Conservation (phyloP, 2,113 vertebrate genomes). For the Tupaia chinensis region DNA sequence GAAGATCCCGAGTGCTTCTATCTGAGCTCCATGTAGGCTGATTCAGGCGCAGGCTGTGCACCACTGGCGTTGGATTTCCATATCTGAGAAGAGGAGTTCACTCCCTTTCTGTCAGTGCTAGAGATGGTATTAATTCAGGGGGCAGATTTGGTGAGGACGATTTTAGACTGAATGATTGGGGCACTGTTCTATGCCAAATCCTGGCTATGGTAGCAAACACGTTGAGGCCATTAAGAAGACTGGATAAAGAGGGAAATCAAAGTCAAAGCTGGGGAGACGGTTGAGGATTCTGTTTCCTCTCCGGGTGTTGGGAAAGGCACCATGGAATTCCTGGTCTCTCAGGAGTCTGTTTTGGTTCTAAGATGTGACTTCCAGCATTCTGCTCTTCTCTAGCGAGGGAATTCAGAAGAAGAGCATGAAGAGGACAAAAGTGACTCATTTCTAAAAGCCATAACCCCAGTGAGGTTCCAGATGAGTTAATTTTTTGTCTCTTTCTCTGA, state of each 20-base stretch:
- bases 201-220: neutral
- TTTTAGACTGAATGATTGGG: neutral
- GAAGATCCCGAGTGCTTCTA: neutral
- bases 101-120: neutral
- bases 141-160: neutral
- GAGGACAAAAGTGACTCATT: neutral
- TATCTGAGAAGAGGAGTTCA: neutral
- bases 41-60: fast-evolving
- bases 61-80: neutral
- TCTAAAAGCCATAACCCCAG: neutral
- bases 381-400: neutral
- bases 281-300: neutral
- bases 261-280: neutral
- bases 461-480: neutral
- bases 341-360: neutral
- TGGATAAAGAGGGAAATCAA: too few species aligned
- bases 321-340: neutral
- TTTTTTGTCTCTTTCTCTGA: neutral
- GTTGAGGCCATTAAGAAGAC: too few species aligned
- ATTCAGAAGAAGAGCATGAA: neutral
- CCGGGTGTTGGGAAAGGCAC: neutral
- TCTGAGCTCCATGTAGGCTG: neutral
- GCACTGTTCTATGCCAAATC: too few species aligned
- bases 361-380: neutral
- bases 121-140: neutral